Evolutionary conservation across 2,888 invertebrate species (phyloP), one percentile per base, ranked within the genome.

Genomic region (Pyrocoelia pectoralis): DNA sequence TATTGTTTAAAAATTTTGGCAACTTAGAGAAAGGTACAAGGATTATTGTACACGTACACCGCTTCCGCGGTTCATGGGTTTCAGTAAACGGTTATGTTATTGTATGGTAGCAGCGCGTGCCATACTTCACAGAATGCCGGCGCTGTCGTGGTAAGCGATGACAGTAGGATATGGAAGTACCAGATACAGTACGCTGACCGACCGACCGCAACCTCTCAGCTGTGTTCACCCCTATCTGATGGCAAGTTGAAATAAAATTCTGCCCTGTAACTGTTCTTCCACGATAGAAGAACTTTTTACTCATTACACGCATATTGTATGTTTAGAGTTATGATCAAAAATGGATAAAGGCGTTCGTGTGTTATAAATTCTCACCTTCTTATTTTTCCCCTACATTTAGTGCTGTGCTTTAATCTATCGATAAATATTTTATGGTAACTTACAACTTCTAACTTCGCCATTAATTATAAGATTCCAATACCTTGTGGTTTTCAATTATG

Each of bases 151-250:
- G 58, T 57, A 65, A 61, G 55, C 55, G 61, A 65, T 65, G 57
- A 65, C 65, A 65, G 61, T 55, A 51, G 65, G 61, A 62, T 65
- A 65, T 59, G 52, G 41, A 48, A 52, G 56, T 62, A 61, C 29
- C 49, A 61, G 61, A 57, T 65, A 56, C 61, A 53, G 57, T 65
- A 65, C 53, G 56, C 61, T 65, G 65, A 65, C 65, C 65, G 65
- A 65, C 64, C 64, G 60, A 60, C 65, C 65, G 55, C 65, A 61
- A 65, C 65, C 61, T 65, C 61, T 62, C 55, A 56, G 58, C 56
- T 51, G 52, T 59, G 29, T 56, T 59, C 38, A 55, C 50, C 58
- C 63, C 63, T 58, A 64, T 64, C 63, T 64, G 63, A 64, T 64
- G 41, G 24, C 17, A 40, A 13, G 46, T 19, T 38, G 40, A 56